A percentile compares a stretch with the other conserved stretches of the same genome.
These are phyloP conservation scores for Thalpophila matura DNA, from an alignment of 2,888 invertebrate genomes.

Conservation along the genomic window DNA sequence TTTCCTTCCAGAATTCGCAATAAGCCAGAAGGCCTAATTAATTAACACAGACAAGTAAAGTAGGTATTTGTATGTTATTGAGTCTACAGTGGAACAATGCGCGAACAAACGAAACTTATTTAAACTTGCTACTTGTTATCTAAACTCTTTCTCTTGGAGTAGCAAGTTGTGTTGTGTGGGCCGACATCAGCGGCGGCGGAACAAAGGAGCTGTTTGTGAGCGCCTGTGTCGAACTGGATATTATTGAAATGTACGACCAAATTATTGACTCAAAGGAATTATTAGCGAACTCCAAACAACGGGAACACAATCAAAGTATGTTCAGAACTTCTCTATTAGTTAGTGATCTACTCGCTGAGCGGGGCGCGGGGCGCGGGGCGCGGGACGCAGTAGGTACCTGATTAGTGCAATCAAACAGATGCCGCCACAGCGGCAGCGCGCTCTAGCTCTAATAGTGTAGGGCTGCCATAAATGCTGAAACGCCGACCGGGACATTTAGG, in stretches of 20 bases:
- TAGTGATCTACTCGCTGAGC: not conserved
- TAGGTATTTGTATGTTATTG: not conserved
- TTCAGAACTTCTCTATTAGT: not conserved
- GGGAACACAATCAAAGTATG: not conserved
- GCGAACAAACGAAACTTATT: constrained; percentile 24
- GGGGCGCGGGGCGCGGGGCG: too few relatives aligned
- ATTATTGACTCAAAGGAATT: constrained; percentile 22
- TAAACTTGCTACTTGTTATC: constrained; percentile 12
- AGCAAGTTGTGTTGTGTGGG: not conserved
- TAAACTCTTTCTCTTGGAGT: constrained; percentile 20
- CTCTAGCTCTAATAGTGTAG: too few relatives aligned
- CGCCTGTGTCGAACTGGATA: not conserved
- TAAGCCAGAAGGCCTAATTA: not conserved
- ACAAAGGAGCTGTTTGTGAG: not conserved
- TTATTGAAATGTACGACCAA: constrained; percentile 6
- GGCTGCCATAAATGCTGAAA: too few relatives aligned
- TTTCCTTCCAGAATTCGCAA: not conserved
- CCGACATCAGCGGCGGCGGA: not conserved
- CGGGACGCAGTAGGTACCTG: too few relatives aligned
- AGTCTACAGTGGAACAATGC: not conserved
- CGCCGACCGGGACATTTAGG: too few relatives aligned
- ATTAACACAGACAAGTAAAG: constrained; percentile 1
- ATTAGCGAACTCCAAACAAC: constrained; percentile 7
- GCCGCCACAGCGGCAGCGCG: not conserved
- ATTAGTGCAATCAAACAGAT: not conserved